phyloP scores from a whole-genome alignment of 1,140 invertebrate genomes.

The Dendroctonus valens region DNA sequence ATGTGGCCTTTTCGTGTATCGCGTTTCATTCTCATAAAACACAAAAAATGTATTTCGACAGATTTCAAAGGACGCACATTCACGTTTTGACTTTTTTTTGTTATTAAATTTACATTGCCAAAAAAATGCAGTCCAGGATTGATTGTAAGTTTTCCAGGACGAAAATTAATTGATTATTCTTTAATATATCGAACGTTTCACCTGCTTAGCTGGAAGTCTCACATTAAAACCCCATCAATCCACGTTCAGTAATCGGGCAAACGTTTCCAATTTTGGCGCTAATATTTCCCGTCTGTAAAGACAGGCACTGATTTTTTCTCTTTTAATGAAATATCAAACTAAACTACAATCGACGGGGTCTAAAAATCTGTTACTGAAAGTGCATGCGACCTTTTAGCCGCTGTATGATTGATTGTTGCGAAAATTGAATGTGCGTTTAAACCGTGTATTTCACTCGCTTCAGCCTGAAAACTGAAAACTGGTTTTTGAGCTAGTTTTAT shows the following conservation, averaged over 20 bases:
- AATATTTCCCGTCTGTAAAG: not conserved
- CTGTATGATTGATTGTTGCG: constrained; percentile 20
- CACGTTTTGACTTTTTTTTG: too few relatives aligned
- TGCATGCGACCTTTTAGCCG: not conserved
- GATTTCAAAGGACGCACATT: too few relatives aligned
- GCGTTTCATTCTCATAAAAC: too few relatives aligned
- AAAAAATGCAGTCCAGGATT: too few relatives aligned
- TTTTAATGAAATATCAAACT: constrained; percentile 14
- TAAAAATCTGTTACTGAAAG: constrained; percentile 17
- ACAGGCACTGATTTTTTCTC: not conserved
- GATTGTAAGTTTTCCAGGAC: too few relatives aligned
- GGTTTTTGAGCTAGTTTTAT: too few relatives aligned
- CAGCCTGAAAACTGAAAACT: too few relatives aligned
- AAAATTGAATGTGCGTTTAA: constrained; percentile 18
- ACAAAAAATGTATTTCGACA: too few relatives aligned
- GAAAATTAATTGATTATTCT: too few relatives aligned
- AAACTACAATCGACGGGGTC: constrained; percentile 11
- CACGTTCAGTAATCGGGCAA: not conserved
- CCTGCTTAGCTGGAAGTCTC: not conserved
- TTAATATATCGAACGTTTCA: too few relatives aligned
- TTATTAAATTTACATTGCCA: too few relatives aligned
- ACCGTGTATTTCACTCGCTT: not conserved
- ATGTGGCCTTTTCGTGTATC: not conserved
- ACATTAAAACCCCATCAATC: not conserved
- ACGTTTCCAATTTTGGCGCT: not conserved